Base-by-base conservation (phyloP, 2,888 invertebrate genomes). In the Agonopterix alstromeriana region DNA sequence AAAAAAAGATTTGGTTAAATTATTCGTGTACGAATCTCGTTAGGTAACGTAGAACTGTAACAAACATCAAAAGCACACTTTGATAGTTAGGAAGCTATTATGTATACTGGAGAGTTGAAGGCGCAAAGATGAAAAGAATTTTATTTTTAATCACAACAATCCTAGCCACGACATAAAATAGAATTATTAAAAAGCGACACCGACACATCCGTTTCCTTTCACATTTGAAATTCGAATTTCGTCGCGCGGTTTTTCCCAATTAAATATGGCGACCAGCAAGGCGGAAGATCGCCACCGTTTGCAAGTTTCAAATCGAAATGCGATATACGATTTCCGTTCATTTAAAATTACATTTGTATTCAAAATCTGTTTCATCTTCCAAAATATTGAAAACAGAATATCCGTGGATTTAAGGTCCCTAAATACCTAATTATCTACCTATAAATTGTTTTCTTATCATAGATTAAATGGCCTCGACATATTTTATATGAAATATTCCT, bases 131-230 rank as follows among this genome's bases (percentile, higher is more conserved):
- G 82, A 83, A 83, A 83, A 70, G 77, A 67, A 68, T 63, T 69
- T 71, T 79, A 82, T 82, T 83, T 83, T 82, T 82, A 75, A 81
- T 81, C 73, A 65, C 69, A 66, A 67, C 73, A 70, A 70, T 67
- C 64, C 61, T 60, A 66, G 73, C 70, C 75, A 69, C 69, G 67
- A 79, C 82, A 77, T 79, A 77, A 82, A 83, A 77, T 70, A 66
- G 72, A 73, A 83, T 76, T 82, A 82, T 82, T 82, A 82, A 81
- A 84, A 79, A 75, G 66, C 73, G 78, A 82, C 77, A 76, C 76
- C 76, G 75, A 67, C 73, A 74, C 82, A 80, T 85, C 85, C 85
- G 85, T 65, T 85, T 85, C 83, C 84, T 81, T 70, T 77, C 73
- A 61, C 63, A 60, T 75, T 74, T 70, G 68, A 63, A 60, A 66